A percentile compares a stretch with the other conserved stretches of the same genome.
Evolutionary conservation across 1,140 invertebrate species (phyloP).

Genomic region (Neocloeon triangulifer): DNA sequence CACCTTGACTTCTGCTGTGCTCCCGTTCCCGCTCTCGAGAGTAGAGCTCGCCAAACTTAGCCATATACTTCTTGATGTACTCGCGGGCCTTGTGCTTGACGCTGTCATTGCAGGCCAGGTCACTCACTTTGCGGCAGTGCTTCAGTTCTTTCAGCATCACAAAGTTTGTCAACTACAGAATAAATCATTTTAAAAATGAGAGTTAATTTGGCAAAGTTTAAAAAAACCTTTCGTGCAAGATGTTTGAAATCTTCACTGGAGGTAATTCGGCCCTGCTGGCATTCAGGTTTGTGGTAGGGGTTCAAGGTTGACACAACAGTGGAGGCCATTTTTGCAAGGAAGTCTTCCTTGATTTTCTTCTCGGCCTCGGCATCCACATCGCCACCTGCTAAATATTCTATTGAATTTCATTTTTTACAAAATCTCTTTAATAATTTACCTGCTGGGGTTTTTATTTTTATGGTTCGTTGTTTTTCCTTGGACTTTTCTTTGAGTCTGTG

Average conservation of each 20-base stretch:
- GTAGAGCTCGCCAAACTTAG: slow-evolving; percentile 60
- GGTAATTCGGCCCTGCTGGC: slow-evolving; percentile 61
- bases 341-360: slow-evolving; percentile 58
- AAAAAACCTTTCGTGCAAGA: slow-evolving; percentile 69
- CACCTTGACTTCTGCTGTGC: no score
- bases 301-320: slow-evolving; percentile 79
- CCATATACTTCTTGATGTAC: slow-evolving; percentile 91
- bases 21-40: no score
- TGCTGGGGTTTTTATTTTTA: slow-evolving; percentile 13
- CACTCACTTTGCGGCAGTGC: slow-evolving; percentile 69
- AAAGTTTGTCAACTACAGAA: slow-evolving; percentile 75
- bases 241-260: slow-evolving; percentile 89
- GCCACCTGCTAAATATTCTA: neutral
- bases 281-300: slow-evolving; percentile 66
- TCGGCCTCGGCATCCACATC: slow-evolving; percentile 15
- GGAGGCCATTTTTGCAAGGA: slow-evolving; percentile 67
- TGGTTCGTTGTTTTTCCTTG: slow-evolving; percentile 1
- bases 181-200: slow-evolving; percentile 4
- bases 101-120: slow-evolving; percentile 73
- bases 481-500: neutral
- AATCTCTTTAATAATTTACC: slow-evolving; percentile 6
- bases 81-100: slow-evolving; percentile 84
- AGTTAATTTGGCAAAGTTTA: neutral
- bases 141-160: slow-evolving; percentile 92
- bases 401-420: neutral